Percentiles rank a stretch among this genome's conserved stretches.
Evolutionary conservation across 1,140 invertebrate genomes (phyloP).

Genomic region (Delia radicum): DNA sequence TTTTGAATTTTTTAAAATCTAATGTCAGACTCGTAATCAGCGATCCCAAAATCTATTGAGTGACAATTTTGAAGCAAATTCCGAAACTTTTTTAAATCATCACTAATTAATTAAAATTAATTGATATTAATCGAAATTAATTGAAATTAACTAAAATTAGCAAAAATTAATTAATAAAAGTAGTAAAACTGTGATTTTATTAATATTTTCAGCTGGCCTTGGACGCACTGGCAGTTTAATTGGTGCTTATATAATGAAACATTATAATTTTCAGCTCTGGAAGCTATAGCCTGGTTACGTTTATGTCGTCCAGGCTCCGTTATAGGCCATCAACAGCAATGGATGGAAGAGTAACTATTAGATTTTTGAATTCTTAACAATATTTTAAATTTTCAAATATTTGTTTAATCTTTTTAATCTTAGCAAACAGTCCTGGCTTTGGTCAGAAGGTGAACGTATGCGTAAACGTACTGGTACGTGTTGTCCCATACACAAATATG

Average conservation of each 20-base stretch:
- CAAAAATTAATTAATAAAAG: not conserved
- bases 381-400: not conserved
- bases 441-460: constrained; percentile 72
- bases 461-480: constrained; percentile 59
- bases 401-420: constrained; percentile 43
- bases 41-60: too few relatives aligned
- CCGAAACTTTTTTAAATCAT: too few relatives aligned
- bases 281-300: constrained; percentile 95
- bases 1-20: too few relatives aligned
- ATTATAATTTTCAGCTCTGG: constrained; percentile 91
- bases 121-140: too few relatives aligned
- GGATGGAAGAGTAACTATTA: constrained; percentile 80
- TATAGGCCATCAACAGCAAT: constrained; percentile 96
- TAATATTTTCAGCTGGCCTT: constrained; percentile 79
- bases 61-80: too few relatives aligned
- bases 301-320: constrained; percentile 98
- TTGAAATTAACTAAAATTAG: too few relatives aligned
- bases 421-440: constrained; percentile 76
- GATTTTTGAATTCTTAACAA: not conserved
- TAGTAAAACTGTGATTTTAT: not conserved
- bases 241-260: constrained; percentile 98
- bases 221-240: constrained; percentile 97
- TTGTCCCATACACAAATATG: constrained; percentile 61
- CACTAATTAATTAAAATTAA: too few relatives aligned
- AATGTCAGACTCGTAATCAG: too few relatives aligned